Evolutionary conservation across 2,888 invertebrate species (phyloP).

Genomic region (Herminia tarsipennalis): DNA sequence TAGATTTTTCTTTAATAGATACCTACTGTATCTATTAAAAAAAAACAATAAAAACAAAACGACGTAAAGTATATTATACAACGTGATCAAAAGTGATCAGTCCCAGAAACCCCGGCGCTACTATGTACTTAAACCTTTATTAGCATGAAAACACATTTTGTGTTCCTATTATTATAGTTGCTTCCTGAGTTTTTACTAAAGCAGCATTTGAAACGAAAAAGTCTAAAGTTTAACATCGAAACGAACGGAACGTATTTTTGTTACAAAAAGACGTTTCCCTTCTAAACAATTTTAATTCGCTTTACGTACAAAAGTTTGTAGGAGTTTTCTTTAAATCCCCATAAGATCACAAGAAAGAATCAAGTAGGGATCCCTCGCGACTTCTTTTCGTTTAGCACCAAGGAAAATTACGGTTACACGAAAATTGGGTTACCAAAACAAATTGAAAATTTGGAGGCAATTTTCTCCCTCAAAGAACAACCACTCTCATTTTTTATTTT

Average conservation of each 20-base stretch:
- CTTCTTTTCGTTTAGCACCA: slow-evolving; percentile 70
- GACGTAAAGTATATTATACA: too few relatives aligned
- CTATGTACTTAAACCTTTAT: too few relatives aligned
- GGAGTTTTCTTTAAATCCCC: slow-evolving; percentile 40
- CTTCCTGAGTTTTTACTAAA: too few relatives aligned
- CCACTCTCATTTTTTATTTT: slow-evolving; percentile 49
- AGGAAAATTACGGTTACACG: slow-evolving; percentile 68
- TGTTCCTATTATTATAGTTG: too few relatives aligned
- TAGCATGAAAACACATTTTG: neutral
- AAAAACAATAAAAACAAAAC: too few relatives aligned
- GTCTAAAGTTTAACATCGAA: too few relatives aligned
- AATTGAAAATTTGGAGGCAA: slow-evolving; percentile 80
- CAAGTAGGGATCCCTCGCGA: slow-evolving; percentile 54
- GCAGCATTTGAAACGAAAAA: too few relatives aligned
- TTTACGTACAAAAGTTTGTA: slow-evolving; percentile 31
- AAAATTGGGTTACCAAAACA: slow-evolving; percentile 77
- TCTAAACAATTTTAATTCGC: slow-evolving; percentile 22
- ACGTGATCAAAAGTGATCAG: too few relatives aligned
- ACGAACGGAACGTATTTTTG: too few relatives aligned
- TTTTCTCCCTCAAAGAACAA: slow-evolving; percentile 74
- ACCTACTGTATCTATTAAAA: too few relatives aligned
- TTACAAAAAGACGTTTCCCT: slow-evolving; percentile 23
- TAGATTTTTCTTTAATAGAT: too few relatives aligned
- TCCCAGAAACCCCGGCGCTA: too few relatives aligned
- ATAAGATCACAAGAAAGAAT: slow-evolving; percentile 53